phyloP scores from a whole-genome alignment of 2,113 vertebrate species.

The Myiozetetes cayanensis region DNA sequence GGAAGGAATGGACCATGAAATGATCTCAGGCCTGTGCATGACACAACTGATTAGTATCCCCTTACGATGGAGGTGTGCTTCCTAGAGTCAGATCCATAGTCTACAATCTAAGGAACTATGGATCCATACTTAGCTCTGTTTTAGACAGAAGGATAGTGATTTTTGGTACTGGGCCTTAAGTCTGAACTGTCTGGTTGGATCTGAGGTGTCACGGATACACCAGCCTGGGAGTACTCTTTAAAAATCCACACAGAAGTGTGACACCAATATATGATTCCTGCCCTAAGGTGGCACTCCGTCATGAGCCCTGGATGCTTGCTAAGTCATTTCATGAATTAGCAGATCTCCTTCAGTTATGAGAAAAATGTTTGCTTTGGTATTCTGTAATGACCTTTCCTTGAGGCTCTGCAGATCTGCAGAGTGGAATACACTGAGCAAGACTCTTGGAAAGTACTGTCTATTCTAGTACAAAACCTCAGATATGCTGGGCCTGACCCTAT shows the following conservation, averaged over 20 bases:
- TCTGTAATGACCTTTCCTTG: not conserved
- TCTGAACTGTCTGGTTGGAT: not conserved
- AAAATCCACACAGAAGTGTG: not conserved
- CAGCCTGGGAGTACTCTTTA: not conserved
- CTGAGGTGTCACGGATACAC: not conserved
- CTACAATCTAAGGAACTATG: not conserved
- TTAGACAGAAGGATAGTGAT: not conserved
- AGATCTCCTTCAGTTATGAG: not conserved
- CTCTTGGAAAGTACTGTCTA: not conserved
- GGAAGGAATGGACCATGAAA: not conserved
- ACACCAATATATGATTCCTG: not conserved
- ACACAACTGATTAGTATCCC: not conserved
- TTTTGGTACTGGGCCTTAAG: not conserved
- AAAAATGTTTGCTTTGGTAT: not conserved
- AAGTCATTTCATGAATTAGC: not conserved
- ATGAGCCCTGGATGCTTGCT: not conserved
- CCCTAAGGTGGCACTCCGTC: rapidly evolving
- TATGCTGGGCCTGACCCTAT: not conserved
- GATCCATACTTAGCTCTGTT: not conserved
- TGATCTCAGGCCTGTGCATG: rapidly evolving
- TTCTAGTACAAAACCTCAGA: not conserved
- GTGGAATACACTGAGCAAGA: not conserved
- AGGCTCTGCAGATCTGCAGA: not conserved
- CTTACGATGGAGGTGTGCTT: not conserved
- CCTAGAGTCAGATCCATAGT: not conserved